These are phyloP conservation scores for Sinodicranocentrus sp. DNA, from an alignment of 2,888 invertebrate species.

Conservation along the genomic window DNA sequence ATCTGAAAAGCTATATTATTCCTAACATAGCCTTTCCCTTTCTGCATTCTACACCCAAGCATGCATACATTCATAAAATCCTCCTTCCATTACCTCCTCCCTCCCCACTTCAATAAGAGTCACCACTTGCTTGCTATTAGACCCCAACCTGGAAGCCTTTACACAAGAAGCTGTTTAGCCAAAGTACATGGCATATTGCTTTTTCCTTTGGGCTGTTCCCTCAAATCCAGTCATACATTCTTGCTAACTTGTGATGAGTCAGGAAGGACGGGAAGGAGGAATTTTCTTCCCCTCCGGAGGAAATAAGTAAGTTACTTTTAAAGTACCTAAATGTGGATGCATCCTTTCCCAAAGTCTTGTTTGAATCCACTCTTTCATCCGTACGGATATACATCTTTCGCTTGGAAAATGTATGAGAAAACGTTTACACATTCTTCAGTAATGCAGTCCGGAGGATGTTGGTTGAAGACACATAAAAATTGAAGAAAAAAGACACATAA, in stretches of 20 bases:
- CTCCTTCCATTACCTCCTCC: conserved; percentile 36
- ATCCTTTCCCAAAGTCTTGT: conserved; percentile 10
- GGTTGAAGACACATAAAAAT: too few relatives aligned
- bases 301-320: conserved; percentile 37
- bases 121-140: conserved; percentile 37
- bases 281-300: conserved; percentile 54
- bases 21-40: conserved; percentile 28
- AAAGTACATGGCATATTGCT: conserved; percentile 8
- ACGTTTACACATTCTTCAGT: neutral
- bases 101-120: conserved; percentile 39
- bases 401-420: neutral
- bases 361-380: conserved; percentile 9
- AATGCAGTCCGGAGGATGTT: too few relatives aligned
- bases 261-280: conserved; percentile 54
- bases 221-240: neutral
- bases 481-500: neutral
- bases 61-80: conserved; percentile 48
- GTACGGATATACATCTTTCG: neutral
- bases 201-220: conserved; percentile 17
- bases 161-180: conserved; percentile 25
- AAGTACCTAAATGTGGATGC: conserved; percentile 35
- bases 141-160: neutral
- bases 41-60: conserved; percentile 10
- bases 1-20: neutral
- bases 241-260: conserved; percentile 44